Base-by-base conservation (phyloP, 1,140 invertebrate genomes). In the Lordiphosa clarofinis region DNA sequence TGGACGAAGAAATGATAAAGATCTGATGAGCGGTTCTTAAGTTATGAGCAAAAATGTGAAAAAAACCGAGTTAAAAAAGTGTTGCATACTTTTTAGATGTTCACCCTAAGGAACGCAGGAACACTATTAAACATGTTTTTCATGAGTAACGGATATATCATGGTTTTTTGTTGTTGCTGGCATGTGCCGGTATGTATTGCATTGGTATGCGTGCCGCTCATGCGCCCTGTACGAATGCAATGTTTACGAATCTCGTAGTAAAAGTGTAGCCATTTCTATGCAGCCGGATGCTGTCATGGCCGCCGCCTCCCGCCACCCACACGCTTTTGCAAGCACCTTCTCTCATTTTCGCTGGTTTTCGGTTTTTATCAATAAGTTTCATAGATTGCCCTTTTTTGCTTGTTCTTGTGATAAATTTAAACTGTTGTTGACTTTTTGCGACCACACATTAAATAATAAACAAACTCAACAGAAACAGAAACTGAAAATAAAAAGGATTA, bases 241-340 rank as follows among this genome's bases (percentile, higher is more conserved):
- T 56, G 42, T 66, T 79, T 81, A 78, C 74, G 74, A 59, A 69
- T 31, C 74, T 69, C 47, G 56, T 79, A 81, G 75, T 81, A 81
- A 81, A 79, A 74, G 43, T 71, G 48, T 61, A 54, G 7, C 13
- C 48, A 40, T 56, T 56, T 57, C 46, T 55, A 42, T 71, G 60
- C 44, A 19, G 52, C 61, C 75, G 70, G 75, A 79, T 50, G 56
- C 65, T 61, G 60, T 39, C 66, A 75, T 74, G 56, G 71, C 71
- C 56, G 50, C 38, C 36, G 19, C 49, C 35, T 12, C 42, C 31
- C 11, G 35, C 15, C 33, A 19, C 19, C 24, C 15, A 24, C n/a
- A 19, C 49, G 15, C 21, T 8, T 11, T 13, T 24, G 1, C 24
- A 11, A 40, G 8, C 24, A 35, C 24, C 36, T 37, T 39, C 10